Evolutionary conservation across 2,888 invertebrate genomes (phyloP), one percentile per base, ranked within the genome.

Genomic region (Hirudinaria manillensis): DNA sequence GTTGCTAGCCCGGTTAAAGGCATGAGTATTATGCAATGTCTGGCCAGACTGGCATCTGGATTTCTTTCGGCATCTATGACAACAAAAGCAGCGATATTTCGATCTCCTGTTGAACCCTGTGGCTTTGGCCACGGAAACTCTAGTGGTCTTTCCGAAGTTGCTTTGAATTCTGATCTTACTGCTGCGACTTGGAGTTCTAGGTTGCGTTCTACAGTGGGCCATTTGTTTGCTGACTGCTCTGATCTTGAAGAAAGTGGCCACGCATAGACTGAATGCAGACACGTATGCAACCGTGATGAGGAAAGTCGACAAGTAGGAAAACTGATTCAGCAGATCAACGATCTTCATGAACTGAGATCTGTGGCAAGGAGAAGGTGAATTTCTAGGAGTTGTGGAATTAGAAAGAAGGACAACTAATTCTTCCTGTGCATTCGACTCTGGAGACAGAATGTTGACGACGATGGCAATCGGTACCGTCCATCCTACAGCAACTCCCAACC

Each of bases 231-330:
- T 75, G 21, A 79, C 76, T 10, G 38, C 27, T n/a, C 75, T 51
- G 10, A 79, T 76, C 53, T 78, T 76, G 4, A 65, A 2, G 76
- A 76, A 78, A 34, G 79, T 79, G 16, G 75, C 53, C 21, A 77
- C 16, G 71, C 77, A 79, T 38, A 79, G 65, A 16, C 51, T 38
- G 21, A 79, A 72, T n/a, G 76, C 75, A 53, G 67, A 27, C 38
- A 75, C n/a, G 70, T 78, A 79, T 70, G 76, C 73, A 61, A 76
- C 45, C 21, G 56, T 67, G 3, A 78, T 72, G 16, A 78, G 32
- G 0, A 51, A 68, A 10, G 75, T 74, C n/a, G 76, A 70, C n/a
- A 73, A 56, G 71, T 79, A 76, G 38, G 70, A 70, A 3, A 76
- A 77, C 16, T 71, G 45, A 21, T 71, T 65, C 38, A 77, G 1